These are phyloP conservation scores for Metaphire vulgaris DNA, from an alignment of 1,140 invertebrate genomes.

Conservation along the genomic window DNA sequence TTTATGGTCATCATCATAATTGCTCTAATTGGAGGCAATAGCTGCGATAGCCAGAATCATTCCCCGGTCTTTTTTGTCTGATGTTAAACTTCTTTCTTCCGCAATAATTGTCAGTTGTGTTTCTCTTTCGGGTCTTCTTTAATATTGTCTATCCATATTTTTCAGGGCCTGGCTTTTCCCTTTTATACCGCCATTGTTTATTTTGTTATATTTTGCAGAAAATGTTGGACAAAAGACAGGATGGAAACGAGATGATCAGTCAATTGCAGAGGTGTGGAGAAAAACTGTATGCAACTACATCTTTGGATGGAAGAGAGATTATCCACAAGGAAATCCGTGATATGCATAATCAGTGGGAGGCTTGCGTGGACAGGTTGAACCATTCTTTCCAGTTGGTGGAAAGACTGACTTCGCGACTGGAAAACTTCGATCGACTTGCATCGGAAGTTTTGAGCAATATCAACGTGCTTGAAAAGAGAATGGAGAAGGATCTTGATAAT, in stretches of 20 bases:
- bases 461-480: background rate
- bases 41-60: too few species aligned
- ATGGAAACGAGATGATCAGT: background rate
- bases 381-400: background rate
- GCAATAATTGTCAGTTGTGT: too few species aligned
- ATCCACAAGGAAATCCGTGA: background rate
- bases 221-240: background rate
- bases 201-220: background rate
- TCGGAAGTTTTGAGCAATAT: background rate
- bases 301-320: background rate
- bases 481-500: background rate
- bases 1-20: too few species aligned
- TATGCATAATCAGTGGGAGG: background rate
- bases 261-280: background rate
- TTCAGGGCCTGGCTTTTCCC: too few species aligned
- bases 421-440: background rate
- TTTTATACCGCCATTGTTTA: background rate
- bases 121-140: too few species aligned
- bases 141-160: too few species aligned
- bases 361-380: background rate
- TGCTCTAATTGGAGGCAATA: too few species aligned
- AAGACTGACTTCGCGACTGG: background rate
- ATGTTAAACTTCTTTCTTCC: too few species aligned
- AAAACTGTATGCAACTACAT: background rate
- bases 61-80: too few species aligned